These are phyloP conservation scores for Lasioglossum vierecki DNA, from an alignment of 2,888 invertebrate species.

Conservation along the genomic window DNA sequence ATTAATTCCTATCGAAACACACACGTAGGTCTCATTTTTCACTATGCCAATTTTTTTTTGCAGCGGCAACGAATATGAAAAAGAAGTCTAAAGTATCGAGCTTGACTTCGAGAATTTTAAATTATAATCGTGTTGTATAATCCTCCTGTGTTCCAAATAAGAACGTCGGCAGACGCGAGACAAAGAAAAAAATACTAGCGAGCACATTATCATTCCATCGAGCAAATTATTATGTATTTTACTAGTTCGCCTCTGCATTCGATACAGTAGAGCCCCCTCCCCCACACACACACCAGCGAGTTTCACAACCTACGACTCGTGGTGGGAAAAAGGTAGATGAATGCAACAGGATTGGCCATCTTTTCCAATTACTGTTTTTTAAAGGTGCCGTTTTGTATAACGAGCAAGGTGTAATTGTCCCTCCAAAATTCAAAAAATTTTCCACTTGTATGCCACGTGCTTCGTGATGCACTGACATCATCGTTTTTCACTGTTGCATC, in stretches of 20 bases:
- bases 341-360: background rate
- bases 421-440: background rate
- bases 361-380: background rate
- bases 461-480: slow-evolving; percentile 32
- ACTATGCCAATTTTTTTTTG: too few species aligned
- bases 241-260: background rate
- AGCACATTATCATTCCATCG: background rate
- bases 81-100: background rate
- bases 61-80: background rate
- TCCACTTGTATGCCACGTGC: background rate
- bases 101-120: background rate
- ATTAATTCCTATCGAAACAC: background rate
- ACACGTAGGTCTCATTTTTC: too few species aligned
- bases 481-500: slow-evolving; percentile 33
- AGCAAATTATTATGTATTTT: background rate
- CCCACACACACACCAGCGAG: too few species aligned
- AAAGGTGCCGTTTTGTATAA: background rate
- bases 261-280: background rate
- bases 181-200: background rate
- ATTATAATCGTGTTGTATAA: slow-evolving; percentile 7
- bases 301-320: too few species aligned
- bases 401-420: background rate
- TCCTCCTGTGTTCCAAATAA: background rate
- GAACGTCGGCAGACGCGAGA: background rate
- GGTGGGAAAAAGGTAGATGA: background rate